These are phyloP conservation scores for Oxyruncus cristatus DNA, from an alignment of 2,113 vertebrate genomes.

Conservation along the genomic window DNA sequence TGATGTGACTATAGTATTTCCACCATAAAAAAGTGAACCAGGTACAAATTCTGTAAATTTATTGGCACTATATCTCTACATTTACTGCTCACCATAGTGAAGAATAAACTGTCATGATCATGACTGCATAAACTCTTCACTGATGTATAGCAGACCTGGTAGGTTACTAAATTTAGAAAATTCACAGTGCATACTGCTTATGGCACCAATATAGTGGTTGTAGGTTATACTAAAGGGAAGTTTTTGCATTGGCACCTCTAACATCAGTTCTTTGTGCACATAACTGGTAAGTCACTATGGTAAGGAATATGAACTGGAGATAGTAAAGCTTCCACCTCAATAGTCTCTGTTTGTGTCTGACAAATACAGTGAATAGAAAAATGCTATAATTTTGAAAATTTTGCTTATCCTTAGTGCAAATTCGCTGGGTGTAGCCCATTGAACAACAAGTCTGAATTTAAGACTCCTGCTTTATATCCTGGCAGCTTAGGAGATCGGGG, in stretches of 20 bases:
- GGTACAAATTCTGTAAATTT: neutral
- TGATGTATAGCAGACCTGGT: neutral
- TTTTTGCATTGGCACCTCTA: neutral
- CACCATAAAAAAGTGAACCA: neutral
- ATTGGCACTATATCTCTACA: neutral
- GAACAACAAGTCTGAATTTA: neutral
- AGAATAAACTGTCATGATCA: neutral
- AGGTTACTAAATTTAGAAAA: neutral
- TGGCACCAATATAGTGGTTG: neutral
- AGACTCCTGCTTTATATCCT: neutral
- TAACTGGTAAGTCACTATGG: neutral
- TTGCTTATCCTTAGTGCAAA: neutral
- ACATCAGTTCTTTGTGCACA: neutral
- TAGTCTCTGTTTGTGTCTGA: neutral
- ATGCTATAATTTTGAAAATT: fast-evolving
- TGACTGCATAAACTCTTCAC: neutral
- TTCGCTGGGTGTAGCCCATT: neutral
- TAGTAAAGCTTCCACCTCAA: neutral
- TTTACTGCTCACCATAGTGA: neutral
- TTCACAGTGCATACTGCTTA: neutral
- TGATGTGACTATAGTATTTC: neutral
- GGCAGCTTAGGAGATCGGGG: neutral
- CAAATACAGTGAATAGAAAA: neutral
- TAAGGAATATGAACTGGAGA: neutral
- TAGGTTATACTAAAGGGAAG: neutral